Conservation (phyloP, 2,888 invertebrate genomes). For the Ligdia adustata region DNA sequence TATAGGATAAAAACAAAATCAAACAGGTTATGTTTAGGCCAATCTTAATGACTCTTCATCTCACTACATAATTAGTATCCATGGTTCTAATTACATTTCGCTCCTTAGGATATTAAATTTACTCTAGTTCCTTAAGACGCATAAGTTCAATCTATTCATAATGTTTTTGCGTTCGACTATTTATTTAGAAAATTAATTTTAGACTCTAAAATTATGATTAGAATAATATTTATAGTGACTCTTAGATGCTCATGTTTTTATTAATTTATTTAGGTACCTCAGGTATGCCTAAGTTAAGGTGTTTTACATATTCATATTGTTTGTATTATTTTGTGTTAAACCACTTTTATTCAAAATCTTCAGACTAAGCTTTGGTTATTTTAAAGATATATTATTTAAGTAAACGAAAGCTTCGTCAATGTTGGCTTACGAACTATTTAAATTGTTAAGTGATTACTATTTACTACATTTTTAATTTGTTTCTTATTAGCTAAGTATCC, state of each 20-base stretch:
- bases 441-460: slow-evolving; percentile 32
- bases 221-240: slow-evolving; percentile 14
- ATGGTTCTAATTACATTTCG: slow-evolving; percentile 5
- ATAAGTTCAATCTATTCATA: slow-evolving; percentile 4
- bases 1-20: slow-evolving; percentile 18
- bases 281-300: not conserved
- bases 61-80: slow-evolving; percentile 5
- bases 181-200: slow-evolving; percentile 8
- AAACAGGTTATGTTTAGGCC: slow-evolving; percentile 25
- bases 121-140: slow-evolving; percentile 11
- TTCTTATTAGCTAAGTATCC: slow-evolving; percentile 37
- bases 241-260: slow-evolving; percentile 13
- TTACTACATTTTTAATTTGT: slow-evolving; percentile 28
- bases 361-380: slow-evolving; percentile 38
- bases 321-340: slow-evolving; percentile 6
- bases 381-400: slow-evolving; percentile 26
- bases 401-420: slow-evolving; percentile 36
- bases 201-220: slow-evolving; percentile 12
- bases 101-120: not conserved
- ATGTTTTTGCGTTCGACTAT: slow-evolving; percentile 5
- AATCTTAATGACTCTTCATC: slow-evolving; percentile 10
- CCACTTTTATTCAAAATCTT: slow-evolving; percentile 23
- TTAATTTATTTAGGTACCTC: slow-evolving; percentile 16
- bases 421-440: slow-evolving; percentile 31
- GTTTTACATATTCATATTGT: slow-evolving; percentile 5